Base-by-base conservation (phyloP, 2,888 invertebrate genomes). In the Emesis furor region DNA sequence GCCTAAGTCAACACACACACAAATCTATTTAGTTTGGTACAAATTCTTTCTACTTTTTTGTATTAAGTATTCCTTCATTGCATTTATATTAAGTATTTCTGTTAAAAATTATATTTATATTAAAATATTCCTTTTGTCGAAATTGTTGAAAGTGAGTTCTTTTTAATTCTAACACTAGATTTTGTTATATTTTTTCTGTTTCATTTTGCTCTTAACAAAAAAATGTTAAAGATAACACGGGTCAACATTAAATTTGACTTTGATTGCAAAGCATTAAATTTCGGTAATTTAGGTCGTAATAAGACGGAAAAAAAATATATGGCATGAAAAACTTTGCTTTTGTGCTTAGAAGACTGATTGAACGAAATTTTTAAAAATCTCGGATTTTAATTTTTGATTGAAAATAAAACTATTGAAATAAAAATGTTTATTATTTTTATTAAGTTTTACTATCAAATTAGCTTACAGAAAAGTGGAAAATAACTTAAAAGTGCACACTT, bases 401-500 rank as follows among this genome's bases (percentile, higher is more conserved):
- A 78, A 83, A 81, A 83, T 78, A 81, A 81, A 79, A 78, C 75
- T 75, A 83, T 80, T 78, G 75, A 84, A 71, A 76, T 81, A 84
- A 83, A 81, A 69, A 78, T 83, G 51, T 81, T 78, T 78, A 73
- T 78, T 81, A 81, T 78, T 83, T 78, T 81, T 81, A 79, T 79
- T 79, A 77, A 78, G 79, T 82, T 85, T 85, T 80, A 81, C 78
- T 76, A 81, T 80, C 67, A 78, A 85, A 80, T 78, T 76, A 81
- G 73, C 79, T 75, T 77, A 78, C 72, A 80, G 59, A 79, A 77
- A 68, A 77, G 24, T 79, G 65, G 71, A 82, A 79, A 82, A 82
- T 76, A 79, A 55, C 67, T 83, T 86, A 86, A 82, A 86, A 87
- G 73, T 87, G 83, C 59, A 86, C 79, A 82, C 62, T 83, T 84